These are phyloP conservation scores for Nezara viridula DNA, from an alignment of 2,888 invertebrate species.

Conservation along the genomic window DNA sequence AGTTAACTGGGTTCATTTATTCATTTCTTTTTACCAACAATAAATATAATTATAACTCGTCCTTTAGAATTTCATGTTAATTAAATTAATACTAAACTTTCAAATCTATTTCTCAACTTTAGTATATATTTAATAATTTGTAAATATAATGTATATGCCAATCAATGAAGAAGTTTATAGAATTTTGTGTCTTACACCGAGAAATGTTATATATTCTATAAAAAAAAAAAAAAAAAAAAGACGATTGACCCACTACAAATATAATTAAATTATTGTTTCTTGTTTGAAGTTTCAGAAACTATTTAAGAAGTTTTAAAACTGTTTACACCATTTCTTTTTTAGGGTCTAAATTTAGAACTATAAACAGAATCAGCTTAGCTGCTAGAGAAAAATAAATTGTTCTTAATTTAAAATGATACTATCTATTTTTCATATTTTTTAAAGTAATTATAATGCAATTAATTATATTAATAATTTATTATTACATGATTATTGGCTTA, in stretches of 20 bases:
- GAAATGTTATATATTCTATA: not conserved
- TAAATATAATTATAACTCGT: not conserved
- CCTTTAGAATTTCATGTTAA: not conserved
- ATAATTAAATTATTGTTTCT: not conserved
- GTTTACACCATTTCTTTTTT: slow-evolving; percentile 26
- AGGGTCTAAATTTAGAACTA: not conserved
- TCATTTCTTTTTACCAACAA: not conserved
- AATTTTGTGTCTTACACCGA: no score
- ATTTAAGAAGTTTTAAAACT: not conserved
- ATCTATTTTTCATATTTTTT: not conserved
- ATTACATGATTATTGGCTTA: not conserved
- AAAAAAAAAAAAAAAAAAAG: no score
- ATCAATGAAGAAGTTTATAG: not conserved
- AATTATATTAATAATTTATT: not conserved
- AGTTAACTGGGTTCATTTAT: not conserved
- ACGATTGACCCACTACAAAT: not conserved
- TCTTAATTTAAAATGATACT: not conserved
- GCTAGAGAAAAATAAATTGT: not conserved
- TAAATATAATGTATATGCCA: not conserved
- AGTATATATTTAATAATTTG: not conserved
- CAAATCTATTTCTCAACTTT: not conserved
- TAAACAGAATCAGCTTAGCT: not conserved
- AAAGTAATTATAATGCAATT: not conserved
- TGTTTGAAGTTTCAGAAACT: not conserved
- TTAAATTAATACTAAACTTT: not conserved